A percentile compares a stretch with the other conserved stretches of the same genome.
Conservation (phyloP, 2,888 invertebrate genomes). For the Phaonia tiefii region DNA sequence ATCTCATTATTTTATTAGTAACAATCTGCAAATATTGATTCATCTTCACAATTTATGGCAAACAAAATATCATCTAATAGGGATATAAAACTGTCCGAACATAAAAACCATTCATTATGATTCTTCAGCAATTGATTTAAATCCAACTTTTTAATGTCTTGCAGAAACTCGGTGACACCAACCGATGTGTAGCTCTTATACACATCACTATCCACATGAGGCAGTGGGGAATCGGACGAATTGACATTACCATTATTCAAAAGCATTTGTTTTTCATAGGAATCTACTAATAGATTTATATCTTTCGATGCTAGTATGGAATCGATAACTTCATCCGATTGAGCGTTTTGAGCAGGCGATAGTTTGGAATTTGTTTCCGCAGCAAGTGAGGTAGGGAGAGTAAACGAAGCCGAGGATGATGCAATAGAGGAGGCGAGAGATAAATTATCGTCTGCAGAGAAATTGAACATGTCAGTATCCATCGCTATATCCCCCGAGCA, state of each 20-base stretch:
- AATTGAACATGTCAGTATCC: neutral
- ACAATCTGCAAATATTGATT: constrained; percentile 75
- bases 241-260: constrained; percentile 68
- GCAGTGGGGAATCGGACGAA: neutral
- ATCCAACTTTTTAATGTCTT: constrained; percentile 83
- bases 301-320: constrained; percentile 75
- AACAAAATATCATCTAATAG: constrained; percentile 86
- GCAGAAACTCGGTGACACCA: constrained; percentile 84
- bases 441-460: neutral
- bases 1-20: too few species aligned
- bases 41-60: constrained; percentile 71
- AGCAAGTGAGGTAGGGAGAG: neutral
- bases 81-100: constrained; percentile 86
- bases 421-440: constrained; percentile 80
- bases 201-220: constrained; percentile 71
- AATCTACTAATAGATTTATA: constrained; percentile 76
- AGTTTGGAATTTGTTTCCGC: neutral
- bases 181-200: constrained; percentile 79
- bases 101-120: constrained; percentile 85
- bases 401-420: constrained; percentile 80
- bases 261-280: constrained; percentile 83
- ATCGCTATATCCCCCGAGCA: neutral
- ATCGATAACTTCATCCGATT: constrained; percentile 74
- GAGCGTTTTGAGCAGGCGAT: constrained; percentile 28
- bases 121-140: constrained; percentile 83